Evolutionary conservation across 2,888 invertebrate species (phyloP).

Genomic region (Cosmorhoe ocellata): DNA sequence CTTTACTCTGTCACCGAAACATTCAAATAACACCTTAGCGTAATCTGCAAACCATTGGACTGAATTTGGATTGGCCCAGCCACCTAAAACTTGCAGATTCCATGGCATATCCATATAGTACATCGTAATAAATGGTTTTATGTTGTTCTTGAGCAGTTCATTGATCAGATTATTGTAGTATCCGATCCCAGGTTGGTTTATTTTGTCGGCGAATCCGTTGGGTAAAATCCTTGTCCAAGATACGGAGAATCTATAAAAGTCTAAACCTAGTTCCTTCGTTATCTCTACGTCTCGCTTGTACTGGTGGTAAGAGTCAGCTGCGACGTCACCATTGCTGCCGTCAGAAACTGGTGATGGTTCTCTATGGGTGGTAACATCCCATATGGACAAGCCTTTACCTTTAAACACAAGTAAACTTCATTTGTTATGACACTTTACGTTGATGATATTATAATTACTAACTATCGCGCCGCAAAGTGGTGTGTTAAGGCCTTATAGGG

Average conservation of each 20-base stretch:
- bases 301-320: conserved; percentile 85
- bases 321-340: conserved; percentile 77
- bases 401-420: conserved; percentile 2
- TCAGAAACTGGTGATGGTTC: conserved; percentile 51
- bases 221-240: conserved; percentile 87
- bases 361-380: conserved; percentile 69
- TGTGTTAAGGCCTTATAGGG: no score
- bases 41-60: conserved; percentile 81
- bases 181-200: conserved; percentile 82
- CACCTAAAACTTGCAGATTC: conserved; percentile 79
- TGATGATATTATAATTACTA: no score
- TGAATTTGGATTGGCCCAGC: conserved; percentile 81
- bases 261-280: conserved; percentile 65
- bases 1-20: conserved; percentile 74
- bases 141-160: conserved; percentile 76
- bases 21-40: conserved; percentile 74
- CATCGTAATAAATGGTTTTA: conserved; percentile 82
- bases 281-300: conserved; percentile 78
- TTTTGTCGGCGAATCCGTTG: conserved; percentile 69
- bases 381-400: conserved; percentile 84
- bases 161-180: conserved; percentile 86
- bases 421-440: no score
- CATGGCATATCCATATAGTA: conserved; percentile 85
- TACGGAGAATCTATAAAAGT: conserved; percentile 83
- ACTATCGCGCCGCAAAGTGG: neutral